Conservation (phyloP, 1,140 invertebrate species). For the Drosophila tristis region DNA sequence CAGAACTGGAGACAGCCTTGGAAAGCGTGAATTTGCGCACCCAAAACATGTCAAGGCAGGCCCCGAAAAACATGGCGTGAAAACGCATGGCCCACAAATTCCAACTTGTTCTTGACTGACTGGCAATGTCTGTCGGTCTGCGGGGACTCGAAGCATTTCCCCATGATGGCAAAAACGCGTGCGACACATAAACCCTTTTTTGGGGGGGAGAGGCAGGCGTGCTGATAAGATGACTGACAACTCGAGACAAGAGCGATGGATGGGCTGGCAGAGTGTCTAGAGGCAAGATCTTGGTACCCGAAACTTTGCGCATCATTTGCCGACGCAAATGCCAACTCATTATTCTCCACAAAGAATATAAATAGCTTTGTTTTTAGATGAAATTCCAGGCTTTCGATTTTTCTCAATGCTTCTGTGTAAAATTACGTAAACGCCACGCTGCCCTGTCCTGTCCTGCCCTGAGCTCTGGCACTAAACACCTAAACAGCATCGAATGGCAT, state of each 20-base stretch:
- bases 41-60: constrained; percentile 24
- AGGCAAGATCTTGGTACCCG: neutral
- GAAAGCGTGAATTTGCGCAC: constrained; percentile 34
- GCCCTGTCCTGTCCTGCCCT: constrained; percentile 27
- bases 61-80: constrained; percentile 23
- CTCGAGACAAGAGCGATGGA: constrained; percentile 19
- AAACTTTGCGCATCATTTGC: constrained; percentile 67
- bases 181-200: constrained; percentile 68
- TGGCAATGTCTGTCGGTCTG: constrained; percentile 4
- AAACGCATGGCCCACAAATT: constrained; percentile 42
- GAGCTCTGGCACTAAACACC: constrained; percentile 15
- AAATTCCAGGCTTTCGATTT: constrained; percentile 45
- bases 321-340: constrained; percentile 68
- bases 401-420: constrained; percentile 1
- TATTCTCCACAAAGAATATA: constrained; percentile 64
- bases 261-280: too few relatives aligned
- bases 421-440: constrained; percentile 67
- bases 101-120: constrained; percentile 2
- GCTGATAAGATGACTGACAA: constrained; percentile 78
- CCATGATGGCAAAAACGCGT: constrained; percentile 51
- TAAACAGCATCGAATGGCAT: too few relatives aligned
- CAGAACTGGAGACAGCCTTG: constrained; percentile 18
- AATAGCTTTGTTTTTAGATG: constrained; percentile 62
- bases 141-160: constrained; percentile 25
- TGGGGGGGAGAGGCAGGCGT: neutral